Percentiles rank a stretch among this genome's conserved stretches.
phyloP scores from a whole-genome alignment of 2,888 invertebrate species.

The Podabrus alpinus region DNA sequence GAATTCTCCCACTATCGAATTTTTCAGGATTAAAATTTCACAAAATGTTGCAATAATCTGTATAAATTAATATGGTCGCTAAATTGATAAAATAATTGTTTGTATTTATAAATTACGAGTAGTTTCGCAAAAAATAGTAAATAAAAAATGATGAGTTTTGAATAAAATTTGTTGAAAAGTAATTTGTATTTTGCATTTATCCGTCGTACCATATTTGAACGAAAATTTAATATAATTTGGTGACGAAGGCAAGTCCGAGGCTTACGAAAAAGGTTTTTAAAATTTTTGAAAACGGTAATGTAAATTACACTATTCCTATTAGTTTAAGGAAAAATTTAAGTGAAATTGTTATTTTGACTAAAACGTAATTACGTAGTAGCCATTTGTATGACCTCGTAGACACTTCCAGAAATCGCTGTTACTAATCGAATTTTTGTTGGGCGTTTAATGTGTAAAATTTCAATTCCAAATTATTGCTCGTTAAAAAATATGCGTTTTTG shows the following conservation, averaged over 20 bases:
- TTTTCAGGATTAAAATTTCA: slow-evolving; percentile 14
- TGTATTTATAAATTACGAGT: neutral
- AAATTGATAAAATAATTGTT: neutral
- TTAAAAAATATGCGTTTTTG: slow-evolving; percentile 34
- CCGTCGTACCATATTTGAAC: neutral
- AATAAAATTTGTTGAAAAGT: neutral
- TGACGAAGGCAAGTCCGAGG: neutral
- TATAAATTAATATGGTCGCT: neutral
- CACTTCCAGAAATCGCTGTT: slow-evolving; percentile 22
- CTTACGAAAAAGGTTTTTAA: neutral
- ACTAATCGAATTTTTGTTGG: slow-evolving; percentile 14
- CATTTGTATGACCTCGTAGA: slow-evolving; percentile 28
- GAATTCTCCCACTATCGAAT: slow-evolving; percentile 5
- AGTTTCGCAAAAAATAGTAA: neutral
- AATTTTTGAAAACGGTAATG: neutral
- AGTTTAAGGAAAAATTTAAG: neutral
- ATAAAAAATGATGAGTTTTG: neutral
- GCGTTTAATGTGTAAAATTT: slow-evolving; percentile 5
- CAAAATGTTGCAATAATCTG: slow-evolving; percentile 15
- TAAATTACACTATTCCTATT: neutral
- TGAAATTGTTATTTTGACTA: neutral
- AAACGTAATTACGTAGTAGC: slow-evolving; percentile 15
- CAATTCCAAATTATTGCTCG: slow-evolving; percentile 22
- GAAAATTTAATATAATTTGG: neutral
- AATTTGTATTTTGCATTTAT: neutral